These are phyloP conservation scores for Artemisiospiza belli DNA, from an alignment of 2,113 vertebrate species.

Conservation along the genomic window DNA sequence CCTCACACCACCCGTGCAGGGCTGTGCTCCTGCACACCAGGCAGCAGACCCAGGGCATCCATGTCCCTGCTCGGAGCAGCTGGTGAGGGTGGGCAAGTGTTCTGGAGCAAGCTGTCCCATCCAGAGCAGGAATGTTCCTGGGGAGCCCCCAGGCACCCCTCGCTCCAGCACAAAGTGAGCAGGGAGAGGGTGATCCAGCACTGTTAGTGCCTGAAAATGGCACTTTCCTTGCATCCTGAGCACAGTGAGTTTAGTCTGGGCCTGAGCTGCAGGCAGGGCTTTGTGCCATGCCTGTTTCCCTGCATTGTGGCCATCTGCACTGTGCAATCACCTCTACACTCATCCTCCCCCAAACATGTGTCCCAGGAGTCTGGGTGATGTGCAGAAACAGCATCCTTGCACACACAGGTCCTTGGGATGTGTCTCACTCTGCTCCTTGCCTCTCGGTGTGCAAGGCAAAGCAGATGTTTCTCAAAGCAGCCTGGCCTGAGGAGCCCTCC, in stretches of 20 bases:
- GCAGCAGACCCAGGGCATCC: accelerated
- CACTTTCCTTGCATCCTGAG: background rate
- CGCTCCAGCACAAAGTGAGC: background rate
- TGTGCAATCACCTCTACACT: background rate
- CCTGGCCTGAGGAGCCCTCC: background rate
- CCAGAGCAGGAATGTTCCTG: background rate
- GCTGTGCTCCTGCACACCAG: accelerated
- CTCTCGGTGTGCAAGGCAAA: accelerated
- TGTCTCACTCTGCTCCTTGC: background rate
- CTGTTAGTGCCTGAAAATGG: background rate
- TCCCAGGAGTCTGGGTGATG: background rate
- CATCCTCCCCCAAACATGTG: accelerated
- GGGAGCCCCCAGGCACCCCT: background rate
- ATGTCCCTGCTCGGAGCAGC: background rate
- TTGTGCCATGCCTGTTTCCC: background rate
- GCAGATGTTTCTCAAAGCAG: background rate
- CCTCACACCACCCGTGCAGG: accelerated
- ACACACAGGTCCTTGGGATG: background rate
- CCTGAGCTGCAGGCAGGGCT: background rate
- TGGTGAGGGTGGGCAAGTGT: background rate
- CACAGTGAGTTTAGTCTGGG: background rate
- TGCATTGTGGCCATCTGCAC: background rate
- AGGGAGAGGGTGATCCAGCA: background rate
- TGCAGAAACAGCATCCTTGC: background rate
- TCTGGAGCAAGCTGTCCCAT: background rate